A percentile compares a stretch with the other conserved stretches of the same genome.
phyloP scores from a whole-genome alignment of 2,113 vertebrate species.

The Paratilapia polleni region DNA sequence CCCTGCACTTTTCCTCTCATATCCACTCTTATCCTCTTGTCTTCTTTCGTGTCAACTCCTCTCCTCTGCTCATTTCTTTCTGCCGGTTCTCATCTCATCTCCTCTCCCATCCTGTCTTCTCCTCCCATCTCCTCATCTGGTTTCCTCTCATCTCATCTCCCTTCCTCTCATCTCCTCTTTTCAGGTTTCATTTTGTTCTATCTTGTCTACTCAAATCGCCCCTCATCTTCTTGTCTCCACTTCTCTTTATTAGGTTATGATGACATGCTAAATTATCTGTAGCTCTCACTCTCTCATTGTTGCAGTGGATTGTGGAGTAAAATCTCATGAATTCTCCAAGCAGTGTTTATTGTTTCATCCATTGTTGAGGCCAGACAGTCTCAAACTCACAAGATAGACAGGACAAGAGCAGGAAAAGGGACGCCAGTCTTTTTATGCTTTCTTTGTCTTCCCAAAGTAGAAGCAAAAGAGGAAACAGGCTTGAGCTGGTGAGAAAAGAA shows the following conservation, averaged over 20 bases:
- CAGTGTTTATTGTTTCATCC: not conserved
- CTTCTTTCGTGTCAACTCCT: not conserved
- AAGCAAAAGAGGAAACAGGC: slow-evolving; percentile 22
- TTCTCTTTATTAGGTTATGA: slow-evolving; percentile 19
- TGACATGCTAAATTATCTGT: slow-evolving; percentile 34
- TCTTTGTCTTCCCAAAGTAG: slow-evolving; percentile 43
- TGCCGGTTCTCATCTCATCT: not conserved
- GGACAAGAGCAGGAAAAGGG: slow-evolving; percentile 27
- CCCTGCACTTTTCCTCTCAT: not conserved
- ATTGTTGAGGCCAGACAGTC: not conserved
- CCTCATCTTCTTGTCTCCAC: not conserved
- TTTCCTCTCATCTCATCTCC: not conserved
- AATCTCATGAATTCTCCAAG: not conserved
- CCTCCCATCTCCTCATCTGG: not conserved
- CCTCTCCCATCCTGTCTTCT: not conserved
- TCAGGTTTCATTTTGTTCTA: not conserved
- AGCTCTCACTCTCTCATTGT: not conserved
- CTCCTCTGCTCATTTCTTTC: not conserved
- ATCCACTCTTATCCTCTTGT: not conserved
- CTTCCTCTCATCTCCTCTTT: not conserved
- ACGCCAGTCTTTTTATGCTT: slow-evolving; percentile 17
- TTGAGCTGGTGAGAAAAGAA: slow-evolving; percentile 20
- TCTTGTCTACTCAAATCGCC: not conserved
- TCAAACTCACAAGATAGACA: not conserved
- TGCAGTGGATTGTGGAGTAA: not conserved